phyloP scores from a whole-genome alignment of 2,113 vertebrate species.

The Ursus arctos region DNA sequence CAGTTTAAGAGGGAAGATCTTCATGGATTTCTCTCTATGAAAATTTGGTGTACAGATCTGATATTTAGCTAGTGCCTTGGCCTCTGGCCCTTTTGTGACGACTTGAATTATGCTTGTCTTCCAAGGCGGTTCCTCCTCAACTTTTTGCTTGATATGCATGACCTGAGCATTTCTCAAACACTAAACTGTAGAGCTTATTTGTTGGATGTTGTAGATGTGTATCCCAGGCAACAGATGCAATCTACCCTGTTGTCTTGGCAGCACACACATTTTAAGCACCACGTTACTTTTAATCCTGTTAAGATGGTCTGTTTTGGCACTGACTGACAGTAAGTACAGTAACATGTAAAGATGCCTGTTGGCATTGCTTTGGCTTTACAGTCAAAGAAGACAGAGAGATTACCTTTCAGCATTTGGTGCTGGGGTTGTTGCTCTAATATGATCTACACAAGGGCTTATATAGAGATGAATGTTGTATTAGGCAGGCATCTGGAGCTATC shows the following conservation, averaged over 20 bases:
- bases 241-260: conserved; percentile 63
- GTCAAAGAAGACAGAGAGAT: conserved; percentile 67
- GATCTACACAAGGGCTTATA: conserved; percentile 21
- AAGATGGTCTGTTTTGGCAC: conserved; percentile 50
- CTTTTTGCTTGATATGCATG: neutral
- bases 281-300: conserved; percentile 62
- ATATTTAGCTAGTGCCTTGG: neutral
- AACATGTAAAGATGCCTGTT: conserved; percentile 59
- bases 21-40: neutral
- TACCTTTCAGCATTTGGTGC: conserved; percentile 42
- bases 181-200: neutral
- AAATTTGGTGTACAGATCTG: neutral
- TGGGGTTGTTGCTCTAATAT: conserved; percentile 49
- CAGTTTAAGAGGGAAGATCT: neutral
- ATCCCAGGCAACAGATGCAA: conserved; percentile 79
- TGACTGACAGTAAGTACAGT: conserved; percentile 46
- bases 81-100: neutral
- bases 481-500: conserved; percentile 57
- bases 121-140: neutral
- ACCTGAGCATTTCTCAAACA: conserved; percentile 4
- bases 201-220: conserved; percentile 41
- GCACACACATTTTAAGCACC: conserved; percentile 69
- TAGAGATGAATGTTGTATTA: conserved; percentile 52
- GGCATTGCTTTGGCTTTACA: conserved; percentile 67
- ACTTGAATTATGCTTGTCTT: neutral